Evolutionary conservation across 2,797 vertebrate genomes (phyloP), one percentile per base, ranked within the genome.

Genomic region (Luscinia luscinia): DNA sequence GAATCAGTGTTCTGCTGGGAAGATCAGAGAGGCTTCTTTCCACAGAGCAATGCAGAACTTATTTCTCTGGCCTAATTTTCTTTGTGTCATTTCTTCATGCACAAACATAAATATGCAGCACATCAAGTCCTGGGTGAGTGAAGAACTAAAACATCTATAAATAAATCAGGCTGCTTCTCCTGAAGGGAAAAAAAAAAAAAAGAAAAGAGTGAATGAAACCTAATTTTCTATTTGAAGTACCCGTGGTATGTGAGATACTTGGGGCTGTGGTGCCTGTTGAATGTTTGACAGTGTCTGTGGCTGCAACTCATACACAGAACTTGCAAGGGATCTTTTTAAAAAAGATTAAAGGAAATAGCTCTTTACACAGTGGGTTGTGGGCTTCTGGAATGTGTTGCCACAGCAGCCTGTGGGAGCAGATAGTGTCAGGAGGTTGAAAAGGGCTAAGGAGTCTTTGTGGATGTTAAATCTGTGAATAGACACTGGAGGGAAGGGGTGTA

Each of bases 101-200:
- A 77, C 94, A 97, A 94, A 91, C 70, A 95, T 93, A 96, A 96
- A 96, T 92, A 95, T 93, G 91, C 89, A 96, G 83, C 70, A 79
- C 61, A 88, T 79, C 82, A 76, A 88, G 36, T 96, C 95, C 95
- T 93, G 93, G 45, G 80, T 86, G 91, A 96, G 82, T 8, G 0
- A 88, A 93, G 92, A 93, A 85, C 93, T 93, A 86, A 96, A 90
- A 82, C 80, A 90, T 86, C 77, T 93, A 95, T 95, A 94, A 94
- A 96, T 96, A 96, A 96, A 96, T 90, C 89, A 96, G 70, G 30
- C 91, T 54, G 52, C 57, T 87, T 79, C 70, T 96, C 83, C 91
- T 94, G 89, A 90, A 93, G 75, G 87, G 5, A 0, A 0, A 5
- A 32, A 43, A 40, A 36, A 46, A 28, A 41, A 63, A 51, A 43